Evolutionary conservation across 2,888 invertebrate genomes (phyloP), one percentile per base, ranked within the genome.

Genomic region (Nemotelus pantherinus): DNA sequence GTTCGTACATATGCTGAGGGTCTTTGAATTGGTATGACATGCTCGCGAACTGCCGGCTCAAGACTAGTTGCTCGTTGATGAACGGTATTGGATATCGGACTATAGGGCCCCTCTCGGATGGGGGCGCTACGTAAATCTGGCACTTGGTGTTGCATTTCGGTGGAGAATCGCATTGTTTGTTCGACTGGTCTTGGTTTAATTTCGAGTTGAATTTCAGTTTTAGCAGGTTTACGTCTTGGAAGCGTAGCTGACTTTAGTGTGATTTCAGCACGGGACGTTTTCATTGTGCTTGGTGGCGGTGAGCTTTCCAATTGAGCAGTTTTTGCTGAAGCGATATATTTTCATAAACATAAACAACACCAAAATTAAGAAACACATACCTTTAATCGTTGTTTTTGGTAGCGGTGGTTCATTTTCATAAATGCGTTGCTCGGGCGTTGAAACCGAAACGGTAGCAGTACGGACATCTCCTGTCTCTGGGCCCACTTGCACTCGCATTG

Each of bases 11-110:
- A 87, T 80, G 82, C 83, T 83, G 81, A 83, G 77, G 82, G 91
- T 87, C 84, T 88, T 87, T 82, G 90, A 82, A 93, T 92, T 57
- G 93, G 92, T 83, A 93, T 93, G 81, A 93, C 91, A 81, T 91
- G 89, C 85, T 93, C 93, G 81, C 89, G 90, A 0, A 89, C 86
- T 77, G 85, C 83, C 4, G 91, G 90, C 82, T 91, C 91, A 77
- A 90, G 83, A 74, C 89, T 89, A 4, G 90, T 88, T 43, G 91
- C 88, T 81, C 91, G 89, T 84, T 86, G 81, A 84, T 86, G 85
- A 10, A 79, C 81, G 72, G 84, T 83, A 4, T 60, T 50, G 1
- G 74, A 6, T 55, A 87, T 82, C 55, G 86, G 86, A 77, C 86
- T 86, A 78, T 86, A 87, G 43, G 78, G 64, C 39, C 84, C 84